Percentiles rank a stretch among this genome's conserved stretches.
These are phyloP conservation scores for Nannobrachium achirus DNA, from an alignment of 2,113 vertebrate genomes.

Conservation along the genomic window DNA sequence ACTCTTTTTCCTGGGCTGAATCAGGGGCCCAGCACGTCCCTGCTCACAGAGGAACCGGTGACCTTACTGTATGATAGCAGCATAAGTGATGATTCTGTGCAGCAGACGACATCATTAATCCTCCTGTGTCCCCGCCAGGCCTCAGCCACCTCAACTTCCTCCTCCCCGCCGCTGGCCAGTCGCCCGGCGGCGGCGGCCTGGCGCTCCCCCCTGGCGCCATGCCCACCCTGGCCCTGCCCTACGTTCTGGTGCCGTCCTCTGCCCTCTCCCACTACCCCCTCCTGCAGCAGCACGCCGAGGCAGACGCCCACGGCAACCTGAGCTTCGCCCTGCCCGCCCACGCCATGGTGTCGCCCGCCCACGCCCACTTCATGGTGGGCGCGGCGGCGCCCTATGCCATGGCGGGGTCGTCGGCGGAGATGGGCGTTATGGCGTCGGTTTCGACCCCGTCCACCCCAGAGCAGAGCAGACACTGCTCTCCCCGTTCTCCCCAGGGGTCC, in stretches of 20 bases:
- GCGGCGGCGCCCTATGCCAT: conserved; percentile 61
- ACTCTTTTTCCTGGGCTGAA: too few species aligned
- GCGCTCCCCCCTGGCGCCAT: conserved; percentile 68
- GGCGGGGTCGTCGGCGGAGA: conserved; percentile 49
- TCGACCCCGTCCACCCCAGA: conserved; percentile 68
- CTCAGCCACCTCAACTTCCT: conserved; percentile 84
- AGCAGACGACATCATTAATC: not conserved
- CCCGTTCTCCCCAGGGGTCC: conserved; percentile 68
- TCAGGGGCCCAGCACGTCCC: too few species aligned
- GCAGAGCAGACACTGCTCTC: conserved; percentile 29
- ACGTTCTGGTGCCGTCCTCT: conserved; percentile 84
- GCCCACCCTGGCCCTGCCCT: conserved; percentile 84
- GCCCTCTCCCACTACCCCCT: conserved; percentile 82
- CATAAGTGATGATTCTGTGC: not conserved
- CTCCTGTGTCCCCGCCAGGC: conserved; percentile 41
- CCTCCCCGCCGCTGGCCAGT: conserved; percentile 80
- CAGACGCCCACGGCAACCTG: conserved; percentile 60
- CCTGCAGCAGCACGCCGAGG: conserved; percentile 57
- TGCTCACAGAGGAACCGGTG: too few species aligned
- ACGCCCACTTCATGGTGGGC: conserved; percentile 79
- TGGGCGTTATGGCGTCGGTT: conserved; percentile 16
- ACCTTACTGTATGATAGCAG: too few species aligned
- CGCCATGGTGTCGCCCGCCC: conserved; percentile 69
- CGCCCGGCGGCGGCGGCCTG: conserved; percentile 48
- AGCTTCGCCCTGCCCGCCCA: conserved; percentile 80